Conservation (phyloP, 2,888 invertebrate species). For the Drosophila prostipennis region DNA sequence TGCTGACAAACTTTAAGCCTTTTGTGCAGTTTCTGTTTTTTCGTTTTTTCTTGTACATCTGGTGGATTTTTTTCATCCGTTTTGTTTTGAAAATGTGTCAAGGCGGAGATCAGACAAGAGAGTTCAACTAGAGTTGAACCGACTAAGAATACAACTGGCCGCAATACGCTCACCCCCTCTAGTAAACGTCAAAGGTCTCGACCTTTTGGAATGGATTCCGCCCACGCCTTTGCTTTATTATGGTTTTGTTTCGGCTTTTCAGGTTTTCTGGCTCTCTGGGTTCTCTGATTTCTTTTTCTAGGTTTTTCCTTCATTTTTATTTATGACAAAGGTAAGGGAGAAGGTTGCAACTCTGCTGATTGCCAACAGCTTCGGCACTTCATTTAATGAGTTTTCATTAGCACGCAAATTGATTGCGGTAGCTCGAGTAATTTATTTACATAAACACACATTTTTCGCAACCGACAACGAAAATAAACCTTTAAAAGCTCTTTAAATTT, state of each 20-base stretch:
- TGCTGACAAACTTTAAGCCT: slow-evolving; percentile 61
- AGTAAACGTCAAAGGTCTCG: slow-evolving; percentile 40
- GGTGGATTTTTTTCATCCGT: slow-evolving; percentile 23
- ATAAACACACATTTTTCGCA: slow-evolving; percentile 14
- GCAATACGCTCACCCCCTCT: slow-evolving; percentile 16
- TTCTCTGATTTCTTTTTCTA: slow-evolving; percentile 5
- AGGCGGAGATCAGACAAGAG: slow-evolving; percentile 45
- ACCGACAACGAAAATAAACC: slow-evolving; percentile 1
- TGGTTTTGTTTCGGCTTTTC: slow-evolving; percentile 10
- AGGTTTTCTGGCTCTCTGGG: slow-evolving; percentile 5
- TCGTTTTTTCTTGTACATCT: slow-evolving; percentile 4
- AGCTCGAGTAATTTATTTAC: slow-evolving; percentile 42
- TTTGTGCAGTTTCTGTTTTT: slow-evolving; percentile 33
- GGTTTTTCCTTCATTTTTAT: slow-evolving; percentile 12
- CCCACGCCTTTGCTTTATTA: slow-evolving; percentile 33
- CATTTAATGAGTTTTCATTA: slow-evolving; percentile 56
- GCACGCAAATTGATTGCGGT: slow-evolving; percentile 55
- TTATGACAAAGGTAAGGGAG: slow-evolving; percentile 40
- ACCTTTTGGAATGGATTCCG: slow-evolving; percentile 16
- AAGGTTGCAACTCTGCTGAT: slow-evolving; percentile 22
- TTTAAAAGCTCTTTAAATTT: slow-evolving; percentile 19
- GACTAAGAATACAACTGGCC: slow-evolving; percentile 40
- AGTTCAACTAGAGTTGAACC: slow-evolving; percentile 8
- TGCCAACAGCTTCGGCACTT: slow-evolving; percentile 49
- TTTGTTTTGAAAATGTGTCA: slow-evolving; percentile 55